These are phyloP conservation scores for Endomychus coccineus DNA, from an alignment of 2,888 invertebrate species.

Conservation along the genomic window DNA sequence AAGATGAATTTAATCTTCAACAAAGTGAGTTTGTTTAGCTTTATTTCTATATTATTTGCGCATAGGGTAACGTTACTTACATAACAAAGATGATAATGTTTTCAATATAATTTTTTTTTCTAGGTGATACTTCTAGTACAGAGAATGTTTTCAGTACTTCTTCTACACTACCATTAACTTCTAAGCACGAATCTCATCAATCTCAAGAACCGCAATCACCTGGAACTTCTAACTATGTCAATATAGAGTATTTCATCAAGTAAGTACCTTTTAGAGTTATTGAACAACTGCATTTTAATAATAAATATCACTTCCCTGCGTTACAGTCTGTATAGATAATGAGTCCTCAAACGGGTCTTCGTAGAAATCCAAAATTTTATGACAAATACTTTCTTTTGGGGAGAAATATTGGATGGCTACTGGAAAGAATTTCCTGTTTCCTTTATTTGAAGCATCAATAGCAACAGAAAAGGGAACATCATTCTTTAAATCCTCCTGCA, in stretches of 20 bases:
- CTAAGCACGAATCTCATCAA: constrained; percentile 43
- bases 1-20: constrained; percentile 42
- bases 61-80: too few relatives aligned
- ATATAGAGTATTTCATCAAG: constrained; percentile 87
- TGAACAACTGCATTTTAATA: background rate
- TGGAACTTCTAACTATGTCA: constrained; percentile 82
- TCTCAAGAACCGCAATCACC: constrained; percentile 71
- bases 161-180: constrained; percentile 54
- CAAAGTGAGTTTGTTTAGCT: constrained; percentile 23
- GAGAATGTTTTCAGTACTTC: constrained; percentile 57
- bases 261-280: constrained; percentile 47
- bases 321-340: too few relatives aligned
- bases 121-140: constrained; percentile 54
- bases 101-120: constrained; percentile 1
- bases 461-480: too few relatives aligned
- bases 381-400: too few relatives aligned
- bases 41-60: too few relatives aligned
- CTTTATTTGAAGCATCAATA: too few relatives aligned
- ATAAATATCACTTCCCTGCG: background rate
- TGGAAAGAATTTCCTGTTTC: too few relatives aligned
- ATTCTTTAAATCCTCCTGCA: too few relatives aligned
- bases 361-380: too few relatives aligned
- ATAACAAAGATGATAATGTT: too few relatives aligned
- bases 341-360: too few relatives aligned
- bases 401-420: too few relatives aligned